These are phyloP conservation scores for Drosophila watanabei DNA, from an alignment of 1,140 invertebrate species.

Conservation along the genomic window DNA sequence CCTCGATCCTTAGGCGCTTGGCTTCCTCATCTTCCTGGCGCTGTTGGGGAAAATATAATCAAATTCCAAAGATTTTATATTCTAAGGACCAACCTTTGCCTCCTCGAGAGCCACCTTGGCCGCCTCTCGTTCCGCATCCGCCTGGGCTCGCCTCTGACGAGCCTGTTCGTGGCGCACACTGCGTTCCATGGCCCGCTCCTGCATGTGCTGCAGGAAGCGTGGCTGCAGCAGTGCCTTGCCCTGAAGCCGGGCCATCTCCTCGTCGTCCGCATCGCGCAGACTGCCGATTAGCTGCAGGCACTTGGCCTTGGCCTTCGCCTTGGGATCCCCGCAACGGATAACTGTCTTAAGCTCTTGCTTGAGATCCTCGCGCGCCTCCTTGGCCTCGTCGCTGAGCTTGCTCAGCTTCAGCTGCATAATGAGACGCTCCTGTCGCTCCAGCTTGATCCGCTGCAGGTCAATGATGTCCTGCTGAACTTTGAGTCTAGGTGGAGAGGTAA, in stretches of 20 bases:
- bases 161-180: constrained; percentile 88
- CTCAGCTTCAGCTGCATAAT: constrained; percentile 89
- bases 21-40: constrained; percentile 88
- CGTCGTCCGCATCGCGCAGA: constrained; percentile 79
- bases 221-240: constrained; percentile 87
- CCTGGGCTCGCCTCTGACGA: constrained; percentile 87
- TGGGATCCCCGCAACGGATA: constrained; percentile 87
- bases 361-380: constrained; percentile 87
- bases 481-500: constrained; percentile 82
- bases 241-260: constrained; percentile 83
- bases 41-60: constrained; percentile 17
- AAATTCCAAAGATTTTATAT: not conserved
- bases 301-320: constrained; percentile 87
- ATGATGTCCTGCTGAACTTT: constrained; percentile 89
- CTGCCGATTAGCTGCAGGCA: constrained; percentile 87
- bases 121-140: constrained; percentile 88
- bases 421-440: constrained; percentile 88
- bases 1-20: constrained; percentile 87
- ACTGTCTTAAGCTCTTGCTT: constrained; percentile 87
- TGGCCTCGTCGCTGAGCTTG: constrained; percentile 88
- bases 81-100: constrained; percentile 74
- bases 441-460: constrained; percentile 88
- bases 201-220: constrained; percentile 89
- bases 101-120: constrained; percentile 86
- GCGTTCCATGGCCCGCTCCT: constrained; percentile 88